Evolutionary conservation across 2,888 invertebrate species (phyloP).

Genomic region (Brenthis daphne): DNA sequence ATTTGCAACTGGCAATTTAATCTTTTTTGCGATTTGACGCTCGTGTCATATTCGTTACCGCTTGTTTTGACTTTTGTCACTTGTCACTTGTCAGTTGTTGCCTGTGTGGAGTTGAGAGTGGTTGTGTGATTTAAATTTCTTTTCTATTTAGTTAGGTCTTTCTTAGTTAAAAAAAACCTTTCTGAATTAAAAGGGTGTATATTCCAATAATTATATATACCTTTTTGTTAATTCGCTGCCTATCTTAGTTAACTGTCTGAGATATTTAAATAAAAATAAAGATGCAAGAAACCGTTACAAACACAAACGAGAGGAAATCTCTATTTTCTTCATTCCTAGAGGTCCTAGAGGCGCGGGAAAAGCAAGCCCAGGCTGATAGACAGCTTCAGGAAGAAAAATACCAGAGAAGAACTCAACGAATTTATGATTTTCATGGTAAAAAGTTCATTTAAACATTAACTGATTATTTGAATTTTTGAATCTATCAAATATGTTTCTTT

Average conservation of each 20-base stretch:
- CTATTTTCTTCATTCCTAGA: conserved; percentile 73
- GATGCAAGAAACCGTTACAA: conserved; percentile 81
- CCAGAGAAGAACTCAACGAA: conserved; percentile 69
- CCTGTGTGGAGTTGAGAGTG: conserved; percentile 49
- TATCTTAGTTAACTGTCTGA: conserved; percentile 14
- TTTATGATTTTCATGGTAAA: conserved; percentile 75
- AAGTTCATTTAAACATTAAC: conserved; percentile 3
- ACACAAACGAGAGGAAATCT: conserved; percentile 69
- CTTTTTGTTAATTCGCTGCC: neutral
- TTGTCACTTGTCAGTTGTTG: conserved; percentile 55
- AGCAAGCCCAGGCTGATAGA: conserved; percentile 64
- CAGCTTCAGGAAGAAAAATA: conserved; percentile 74
- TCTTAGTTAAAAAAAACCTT: conserved; percentile 39
- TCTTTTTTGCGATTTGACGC: neutral
- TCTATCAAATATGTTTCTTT: neutral
- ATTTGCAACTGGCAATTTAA: conserved; percentile 1
- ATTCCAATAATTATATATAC: too few relatives aligned
- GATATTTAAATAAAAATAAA: conserved; percentile 37
- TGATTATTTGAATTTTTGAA: neutral
- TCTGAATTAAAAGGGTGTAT: conserved; percentile 10
- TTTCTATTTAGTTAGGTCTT: conserved; percentile 51
- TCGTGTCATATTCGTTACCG: neutral
- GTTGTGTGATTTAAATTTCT: conserved; percentile 62
- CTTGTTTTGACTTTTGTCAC: conserved; percentile 2
- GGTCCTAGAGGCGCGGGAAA: conserved; percentile 66